Base-by-base conservation (phyloP, 2,113 vertebrate species). In the Nibea coibor region DNA sequence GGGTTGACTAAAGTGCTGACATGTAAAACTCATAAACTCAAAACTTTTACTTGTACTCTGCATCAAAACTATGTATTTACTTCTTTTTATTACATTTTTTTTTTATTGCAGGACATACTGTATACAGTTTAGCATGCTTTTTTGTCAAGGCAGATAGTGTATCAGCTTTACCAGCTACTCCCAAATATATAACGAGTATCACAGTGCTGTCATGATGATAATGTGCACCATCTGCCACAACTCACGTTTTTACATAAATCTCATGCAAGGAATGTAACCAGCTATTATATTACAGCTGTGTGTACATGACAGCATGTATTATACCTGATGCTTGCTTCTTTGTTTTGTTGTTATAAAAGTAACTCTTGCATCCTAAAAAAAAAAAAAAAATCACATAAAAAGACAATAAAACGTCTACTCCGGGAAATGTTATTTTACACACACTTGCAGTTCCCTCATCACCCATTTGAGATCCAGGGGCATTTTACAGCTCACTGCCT, bases 401-500 rank as follows among this genome's bases (percentile, higher is more conserved):
- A 54, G 4, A 35, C 63, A 51, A 19, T 5, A 48, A 35, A 63
- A 45, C 4, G n/a, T 31, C 26, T 31, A 69, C 50, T 78, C 15
- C 2, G 8, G 16, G 57, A 69, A 64, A 48, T 48, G 8, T 17
- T 47, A 22, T 43, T 42, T 56, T 5, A 61, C 26, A 39, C 54
- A 70, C 58, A 79, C n/a, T 51, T 57, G 19, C 15, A 64, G 45
- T 72, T 70, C 61, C 61, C 66, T 17, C 0, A 50, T 28, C 45
- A 22, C 62, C 56, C 48, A 17, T 72, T 45, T 20, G 9, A 48
- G 43, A 24, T 61, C 72, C 48, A 54, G 26, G 57, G 4, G 16
- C 70, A 69, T 65, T 80, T 31, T 57, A 66, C 71, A 66, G 53
- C 50, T 82, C 64, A 48, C 17, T 47, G 61, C 65, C 42, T 67